Conservation (phyloP, 2,797 vertebrate species). For the Salmo trutta region DNA sequence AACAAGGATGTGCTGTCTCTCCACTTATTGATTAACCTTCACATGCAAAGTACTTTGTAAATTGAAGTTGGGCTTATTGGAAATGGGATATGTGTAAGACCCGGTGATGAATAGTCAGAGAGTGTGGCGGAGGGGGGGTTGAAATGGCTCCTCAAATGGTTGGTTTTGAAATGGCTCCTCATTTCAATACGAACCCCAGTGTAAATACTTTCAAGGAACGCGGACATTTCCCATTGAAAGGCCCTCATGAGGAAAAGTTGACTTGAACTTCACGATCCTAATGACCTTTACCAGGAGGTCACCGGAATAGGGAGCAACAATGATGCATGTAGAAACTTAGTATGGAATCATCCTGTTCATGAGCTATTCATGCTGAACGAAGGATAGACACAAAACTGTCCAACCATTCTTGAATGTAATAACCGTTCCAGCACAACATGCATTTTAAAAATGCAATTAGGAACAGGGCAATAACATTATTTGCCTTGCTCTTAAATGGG, state of each 20-base stretch:
- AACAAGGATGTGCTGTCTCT: conserved; percentile 25
- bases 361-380: neutral
- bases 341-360: neutral
- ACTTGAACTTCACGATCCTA: neutral
- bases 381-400: neutral
- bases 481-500: neutral
- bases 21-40: conserved; percentile 60
- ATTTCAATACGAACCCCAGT: conserved; percentile 36
- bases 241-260: neutral
- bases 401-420: neutral
- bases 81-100: conserved; percentile 46
- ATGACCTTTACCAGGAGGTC: neutral
- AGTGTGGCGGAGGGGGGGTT: conserved; percentile 4
- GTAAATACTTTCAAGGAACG: conserved; percentile 23
- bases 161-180: conserved; percentile 28
- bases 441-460: neutral
- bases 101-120: neutral
- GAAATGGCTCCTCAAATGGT: no score
- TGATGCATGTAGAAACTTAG: neutral
- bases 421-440: neutral
- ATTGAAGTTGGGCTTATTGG: conserved; percentile 49
- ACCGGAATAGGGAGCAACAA: neutral
- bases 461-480: neutral
- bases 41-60: conserved; percentile 47
- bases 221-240: neutral